phyloP scores from a whole-genome alignment of 2,797 vertebrate species.

The Varecia variegata region DNA sequence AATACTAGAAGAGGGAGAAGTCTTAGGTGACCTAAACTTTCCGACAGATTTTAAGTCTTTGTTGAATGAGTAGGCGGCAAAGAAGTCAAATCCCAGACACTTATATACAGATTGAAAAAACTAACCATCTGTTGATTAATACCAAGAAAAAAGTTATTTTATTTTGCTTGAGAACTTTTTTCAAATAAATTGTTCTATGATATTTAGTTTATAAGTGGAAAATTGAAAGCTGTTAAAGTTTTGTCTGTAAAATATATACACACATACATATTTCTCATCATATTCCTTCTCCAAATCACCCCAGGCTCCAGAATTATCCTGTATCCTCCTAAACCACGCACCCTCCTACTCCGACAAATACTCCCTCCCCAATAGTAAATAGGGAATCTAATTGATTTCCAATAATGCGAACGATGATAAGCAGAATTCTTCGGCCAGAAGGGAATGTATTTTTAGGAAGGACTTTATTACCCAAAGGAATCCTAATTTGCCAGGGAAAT shows the following conservation, averaged over 20 bases:
- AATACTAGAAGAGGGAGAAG: background rate
- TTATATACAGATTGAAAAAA: background rate
- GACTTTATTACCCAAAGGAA: background rate
- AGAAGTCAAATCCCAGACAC: background rate
- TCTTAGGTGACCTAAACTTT: background rate
- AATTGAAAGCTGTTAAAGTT: background rate
- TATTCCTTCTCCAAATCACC: background rate
- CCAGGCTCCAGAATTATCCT: background rate
- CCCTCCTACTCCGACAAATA: background rate
- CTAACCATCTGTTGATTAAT: background rate
- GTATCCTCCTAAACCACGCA: background rate
- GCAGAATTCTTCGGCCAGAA: background rate
- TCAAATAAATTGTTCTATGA: background rate
- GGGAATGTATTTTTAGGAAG: background rate
- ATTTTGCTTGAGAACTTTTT: background rate
- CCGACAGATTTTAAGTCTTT: background rate
- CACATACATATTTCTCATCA: accelerated
- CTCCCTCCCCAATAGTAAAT: background rate
- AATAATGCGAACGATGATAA: background rate
- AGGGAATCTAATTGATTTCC: background rate
- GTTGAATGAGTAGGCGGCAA: background rate
- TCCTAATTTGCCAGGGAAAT: background rate
- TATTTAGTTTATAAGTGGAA: background rate
- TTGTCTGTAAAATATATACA: background rate
- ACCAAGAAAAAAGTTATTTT: background rate